A percentile compares a stretch with the other conserved stretches of the same genome.
phyloP scores from a whole-genome alignment of 2,797 vertebrate genomes.

The Threskiornis aethiopicus region DNA sequence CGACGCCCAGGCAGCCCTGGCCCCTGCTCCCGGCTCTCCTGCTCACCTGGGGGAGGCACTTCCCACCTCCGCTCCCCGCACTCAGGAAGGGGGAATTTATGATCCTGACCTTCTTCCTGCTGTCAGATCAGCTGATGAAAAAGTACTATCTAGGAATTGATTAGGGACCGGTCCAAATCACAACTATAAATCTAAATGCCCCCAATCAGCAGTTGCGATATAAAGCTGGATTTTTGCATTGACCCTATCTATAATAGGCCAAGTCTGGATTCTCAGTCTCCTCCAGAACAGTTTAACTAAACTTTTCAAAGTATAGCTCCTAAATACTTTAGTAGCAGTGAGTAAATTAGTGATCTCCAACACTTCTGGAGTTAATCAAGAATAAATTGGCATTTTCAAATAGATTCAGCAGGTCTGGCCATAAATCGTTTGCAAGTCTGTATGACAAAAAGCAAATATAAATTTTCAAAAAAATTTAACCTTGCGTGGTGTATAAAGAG shows the following conservation, averaged over 20 bases:
- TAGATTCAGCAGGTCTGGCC: slow-evolving; percentile 63
- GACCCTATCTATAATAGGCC: background rate
- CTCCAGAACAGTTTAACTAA: background rate
- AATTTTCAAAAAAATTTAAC: slow-evolving; percentile 75
- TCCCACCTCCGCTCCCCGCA: background rate
- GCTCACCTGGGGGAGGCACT: background rate
- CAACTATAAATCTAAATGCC: slow-evolving; percentile 35
- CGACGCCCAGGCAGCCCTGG: rapidly evolving
- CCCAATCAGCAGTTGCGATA: background rate
- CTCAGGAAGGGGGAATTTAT: slow-evolving; percentile 13
- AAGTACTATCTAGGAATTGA: slow-evolving; percentile 31
- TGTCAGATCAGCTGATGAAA: slow-evolving; percentile 52
- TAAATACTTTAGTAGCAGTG: background rate
- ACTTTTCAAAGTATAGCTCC: background rate
- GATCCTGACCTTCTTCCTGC: slow-evolving; percentile 44
- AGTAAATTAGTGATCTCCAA: slow-evolving; percentile 26
- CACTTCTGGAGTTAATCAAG: slow-evolving; percentile 65
- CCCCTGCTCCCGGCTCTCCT: background rate
- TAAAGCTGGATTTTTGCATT: background rate
- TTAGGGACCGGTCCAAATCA: slow-evolving; percentile 13
- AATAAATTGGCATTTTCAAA: slow-evolving; percentile 53
- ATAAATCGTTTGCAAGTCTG: slow-evolving; percentile 68
- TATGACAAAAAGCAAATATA: slow-evolving; percentile 76
- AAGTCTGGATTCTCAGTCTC: background rate
- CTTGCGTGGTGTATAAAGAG: slow-evolving; percentile 76